phyloP scores from a whole-genome alignment of 2,888 invertebrate genomes.

The Choreutis nemorana region DNA sequence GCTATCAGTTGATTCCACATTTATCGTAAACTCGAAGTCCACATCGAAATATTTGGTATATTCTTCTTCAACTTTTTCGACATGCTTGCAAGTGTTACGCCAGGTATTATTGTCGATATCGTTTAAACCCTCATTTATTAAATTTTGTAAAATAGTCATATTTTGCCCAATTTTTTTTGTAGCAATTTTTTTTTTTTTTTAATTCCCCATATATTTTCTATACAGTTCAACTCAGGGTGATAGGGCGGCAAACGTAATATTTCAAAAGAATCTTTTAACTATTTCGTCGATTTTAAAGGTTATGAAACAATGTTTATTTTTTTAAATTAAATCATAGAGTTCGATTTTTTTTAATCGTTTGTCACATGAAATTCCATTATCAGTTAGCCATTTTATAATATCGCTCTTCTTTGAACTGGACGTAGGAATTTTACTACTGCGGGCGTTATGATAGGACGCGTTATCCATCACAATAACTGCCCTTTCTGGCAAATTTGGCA shows the following conservation, averaged over 20 bases:
- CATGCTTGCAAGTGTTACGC: slow-evolving; percentile 7
- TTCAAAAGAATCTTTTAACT: slow-evolving; percentile 10
- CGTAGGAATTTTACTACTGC: background rate
- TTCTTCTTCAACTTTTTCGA: slow-evolving; percentile 8
- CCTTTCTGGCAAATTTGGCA: slow-evolving; percentile 14
- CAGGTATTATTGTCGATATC: slow-evolving; percentile 6
- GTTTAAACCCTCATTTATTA: slow-evolving; percentile 1
- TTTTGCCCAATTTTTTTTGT: slow-evolving; percentile 9
- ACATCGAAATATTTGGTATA: background rate
- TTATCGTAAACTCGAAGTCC: background rate
- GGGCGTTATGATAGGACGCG: slow-evolving; percentile 9
- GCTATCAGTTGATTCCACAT: background rate
- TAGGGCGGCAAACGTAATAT: slow-evolving; percentile 10
- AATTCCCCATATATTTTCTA: slow-evolving; percentile 13
- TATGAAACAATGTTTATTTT: slow-evolving; percentile 4
- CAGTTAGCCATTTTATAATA: slow-evolving; percentile 1
- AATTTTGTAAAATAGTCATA: slow-evolving; percentile 4
- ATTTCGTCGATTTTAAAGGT: slow-evolving; percentile 11
- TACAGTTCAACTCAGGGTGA: slow-evolving; percentile 12
- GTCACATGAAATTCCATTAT: background rate
- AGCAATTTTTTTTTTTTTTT: slow-evolving; percentile 10
- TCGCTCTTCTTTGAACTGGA: background rate
- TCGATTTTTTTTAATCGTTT: slow-evolving; percentile 1
- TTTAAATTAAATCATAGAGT: slow-evolving; percentile 11
- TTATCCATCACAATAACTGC: slow-evolving; percentile 14